These are phyloP conservation scores for Heliothis peltigera DNA, from an alignment of 2,888 invertebrate genomes.

Conservation along the genomic window DNA sequence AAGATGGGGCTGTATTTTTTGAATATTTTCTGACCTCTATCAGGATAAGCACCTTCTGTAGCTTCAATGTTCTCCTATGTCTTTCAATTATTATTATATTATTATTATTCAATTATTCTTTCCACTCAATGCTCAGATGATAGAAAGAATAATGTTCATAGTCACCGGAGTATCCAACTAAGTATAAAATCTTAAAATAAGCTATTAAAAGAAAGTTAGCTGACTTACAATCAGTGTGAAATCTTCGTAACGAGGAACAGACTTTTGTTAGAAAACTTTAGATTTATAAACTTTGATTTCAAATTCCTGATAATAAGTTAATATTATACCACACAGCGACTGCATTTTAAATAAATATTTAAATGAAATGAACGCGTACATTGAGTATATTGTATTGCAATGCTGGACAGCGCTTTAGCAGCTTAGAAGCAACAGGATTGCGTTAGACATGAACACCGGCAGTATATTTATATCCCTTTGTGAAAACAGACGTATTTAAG, in stretches of 20 bases:
- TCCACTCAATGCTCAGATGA: no score
- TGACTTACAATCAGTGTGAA: background rate
- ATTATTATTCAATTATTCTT: no score
- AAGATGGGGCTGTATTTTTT: no score
- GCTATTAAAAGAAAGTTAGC: no score
- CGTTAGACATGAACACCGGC: slow-evolving; percentile 59
- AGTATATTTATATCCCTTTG: slow-evolving; percentile 80
- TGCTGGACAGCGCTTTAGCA: slow-evolving; percentile 52
- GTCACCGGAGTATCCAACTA: no score
- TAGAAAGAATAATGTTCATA: no score
- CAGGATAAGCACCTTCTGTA: no score
- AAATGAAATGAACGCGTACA: slow-evolving; percentile 39
- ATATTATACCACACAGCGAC: slow-evolving; percentile 27
- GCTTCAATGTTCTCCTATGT: no score
- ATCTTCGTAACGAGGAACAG: background rate
- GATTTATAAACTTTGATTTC: slow-evolving; percentile 18
- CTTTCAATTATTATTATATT: no score
- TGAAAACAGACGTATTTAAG: slow-evolving; percentile 80
- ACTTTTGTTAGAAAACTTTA: slow-evolving; percentile 5
- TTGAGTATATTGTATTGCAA: slow-evolving; percentile 50
- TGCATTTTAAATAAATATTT: slow-evolving; percentile 33
- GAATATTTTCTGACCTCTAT: no score
- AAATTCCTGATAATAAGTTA: slow-evolving; percentile 7
- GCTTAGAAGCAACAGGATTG: slow-evolving; percentile 48
- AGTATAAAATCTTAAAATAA: no score